These are phyloP conservation scores for Wasmannia auropunctata DNA, from an alignment of 1,140 invertebrate species.

Conservation along the genomic window DNA sequence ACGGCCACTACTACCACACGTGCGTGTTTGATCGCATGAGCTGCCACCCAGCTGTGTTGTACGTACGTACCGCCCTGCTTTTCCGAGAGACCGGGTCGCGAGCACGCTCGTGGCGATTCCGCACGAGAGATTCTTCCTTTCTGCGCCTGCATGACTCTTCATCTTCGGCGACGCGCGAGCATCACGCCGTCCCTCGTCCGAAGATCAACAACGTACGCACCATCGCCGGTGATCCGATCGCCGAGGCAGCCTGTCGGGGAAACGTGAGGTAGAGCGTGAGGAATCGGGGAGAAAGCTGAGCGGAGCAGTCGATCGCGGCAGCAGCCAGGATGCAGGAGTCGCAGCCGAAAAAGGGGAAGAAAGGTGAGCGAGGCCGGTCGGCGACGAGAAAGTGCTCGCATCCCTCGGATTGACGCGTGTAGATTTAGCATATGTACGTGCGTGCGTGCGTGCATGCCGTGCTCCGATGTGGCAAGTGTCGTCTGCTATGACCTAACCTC, in stretches of 20 bases:
- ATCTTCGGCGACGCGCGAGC: too few species aligned
- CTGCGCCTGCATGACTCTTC: constrained; percentile 30
- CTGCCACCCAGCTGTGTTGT: not conserved
- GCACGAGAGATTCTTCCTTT: not conserved
- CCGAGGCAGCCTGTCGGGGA: not conserved
- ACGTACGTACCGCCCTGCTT: not conserved
- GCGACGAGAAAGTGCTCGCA: not conserved
- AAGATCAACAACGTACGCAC: not conserved
- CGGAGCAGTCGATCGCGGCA: constrained; percentile 11
- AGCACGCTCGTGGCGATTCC: constrained; percentile 1
- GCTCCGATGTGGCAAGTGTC: constrained; percentile 43
- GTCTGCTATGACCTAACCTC: constrained; percentile 71
- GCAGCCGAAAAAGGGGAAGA: constrained; percentile 85
- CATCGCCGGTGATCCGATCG: not conserved
- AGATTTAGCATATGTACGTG: constrained; percentile 13
- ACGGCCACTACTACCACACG: not conserved
- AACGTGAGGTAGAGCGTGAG: constrained; percentile 2
- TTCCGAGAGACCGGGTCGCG: not conserved
- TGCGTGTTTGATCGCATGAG: not conserved
- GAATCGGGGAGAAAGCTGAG: constrained; percentile 49
- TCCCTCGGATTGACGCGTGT: not conserved
- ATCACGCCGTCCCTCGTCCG: not conserved
- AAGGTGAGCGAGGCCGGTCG: constrained; percentile 58
- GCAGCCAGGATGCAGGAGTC: constrained; percentile 81
- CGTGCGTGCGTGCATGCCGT: not conserved